These are phyloP conservation scores for Stylophora pistillata DNA, from an alignment of 64 coral and sea anemone species.

Conservation along the genomic window DNA sequence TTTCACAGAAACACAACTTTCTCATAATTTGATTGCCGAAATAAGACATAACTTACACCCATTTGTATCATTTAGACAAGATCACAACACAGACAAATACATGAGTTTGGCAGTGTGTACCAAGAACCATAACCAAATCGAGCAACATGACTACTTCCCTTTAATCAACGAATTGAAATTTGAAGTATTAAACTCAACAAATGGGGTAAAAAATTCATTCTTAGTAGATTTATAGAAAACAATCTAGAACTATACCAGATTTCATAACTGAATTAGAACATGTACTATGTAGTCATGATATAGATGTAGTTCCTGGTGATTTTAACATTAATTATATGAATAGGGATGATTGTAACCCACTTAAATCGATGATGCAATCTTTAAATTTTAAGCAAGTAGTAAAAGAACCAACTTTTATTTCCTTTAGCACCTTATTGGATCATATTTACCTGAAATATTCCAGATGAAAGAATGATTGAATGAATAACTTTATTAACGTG, in stretches of 20 bases:
- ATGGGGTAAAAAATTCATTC: conserved; percentile 7
- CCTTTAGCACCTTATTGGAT: conserved; percentile 28
- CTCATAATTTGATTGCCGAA: conserved; percentile 34
- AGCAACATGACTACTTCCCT: conserved; percentile 22
- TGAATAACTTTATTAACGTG: too few species aligned
- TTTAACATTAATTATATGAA: conserved; percentile 26
- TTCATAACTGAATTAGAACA: conserved; percentile 16
- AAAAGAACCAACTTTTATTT: conserved; percentile 44
- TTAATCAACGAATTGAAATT: conserved; percentile 47
- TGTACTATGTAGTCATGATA: neutral
- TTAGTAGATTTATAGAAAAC: conserved; percentile 14
- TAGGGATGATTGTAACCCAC: neutral
- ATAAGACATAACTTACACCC: conserved; percentile 49
- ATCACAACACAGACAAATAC: conserved; percentile 32
- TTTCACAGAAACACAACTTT: conserved; percentile 58
- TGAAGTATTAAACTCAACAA: conserved; percentile 16
- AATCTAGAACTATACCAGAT: neutral
- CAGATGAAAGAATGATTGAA: too few species aligned
- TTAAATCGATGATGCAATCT: neutral
- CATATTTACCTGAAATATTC: conserved; percentile 26
- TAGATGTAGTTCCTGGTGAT: conserved; percentile 20
- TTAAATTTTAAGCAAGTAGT: conserved; percentile 29
- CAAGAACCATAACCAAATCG: conserved; percentile 22
- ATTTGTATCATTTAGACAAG: conserved; percentile 43
- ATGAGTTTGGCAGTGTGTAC: conserved; percentile 40